phyloP scores from a whole-genome alignment of 2,113 vertebrate species.

The Butorides virescens region DNA sequence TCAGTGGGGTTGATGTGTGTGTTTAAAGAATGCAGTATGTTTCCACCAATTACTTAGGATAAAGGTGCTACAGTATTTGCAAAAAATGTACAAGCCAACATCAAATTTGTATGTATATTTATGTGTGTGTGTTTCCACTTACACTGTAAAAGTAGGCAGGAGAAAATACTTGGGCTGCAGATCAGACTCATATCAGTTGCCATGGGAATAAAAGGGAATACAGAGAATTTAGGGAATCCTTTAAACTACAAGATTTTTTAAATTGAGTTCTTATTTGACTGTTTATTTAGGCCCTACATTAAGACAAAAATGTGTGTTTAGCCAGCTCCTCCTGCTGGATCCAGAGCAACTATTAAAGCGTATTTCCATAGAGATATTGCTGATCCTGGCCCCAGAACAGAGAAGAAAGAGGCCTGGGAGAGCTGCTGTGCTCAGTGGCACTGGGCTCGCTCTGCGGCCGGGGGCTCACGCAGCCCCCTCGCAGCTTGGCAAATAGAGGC shows the following conservation, averaged over 20 bases:
- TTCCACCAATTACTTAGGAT: background rate
- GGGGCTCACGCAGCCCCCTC: background rate
- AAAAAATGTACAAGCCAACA: background rate
- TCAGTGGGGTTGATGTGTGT: background rate
- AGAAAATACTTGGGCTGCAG: slow-evolving; percentile 31
- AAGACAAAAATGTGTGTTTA: slow-evolving; percentile 49
- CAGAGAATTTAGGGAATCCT: slow-evolving; percentile 48
- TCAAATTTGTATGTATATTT: background rate
- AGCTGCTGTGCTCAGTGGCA: background rate
- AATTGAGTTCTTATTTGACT: slow-evolving; percentile 31
- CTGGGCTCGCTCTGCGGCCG: fast-evolving
- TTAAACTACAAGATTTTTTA: slow-evolving; percentile 20
- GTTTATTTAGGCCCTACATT: slow-evolving; percentile 54
- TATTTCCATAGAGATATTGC: slow-evolving; percentile 31
- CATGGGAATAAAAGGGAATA: slow-evolving; percentile 45
- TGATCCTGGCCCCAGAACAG: slow-evolving; percentile 45
- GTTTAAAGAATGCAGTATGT: background rate
- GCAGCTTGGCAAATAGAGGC: background rate
- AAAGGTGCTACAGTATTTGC: background rate
- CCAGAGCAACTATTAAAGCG: slow-evolving; percentile 23
- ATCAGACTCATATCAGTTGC: background rate
- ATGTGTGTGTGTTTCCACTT: background rate
- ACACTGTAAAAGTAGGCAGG: background rate
- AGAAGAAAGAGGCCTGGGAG: background rate
- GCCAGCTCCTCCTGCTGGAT: slow-evolving; percentile 64